Conservation (phyloP, 2,888 invertebrate genomes). For the Apotomis capreana region DNA sequence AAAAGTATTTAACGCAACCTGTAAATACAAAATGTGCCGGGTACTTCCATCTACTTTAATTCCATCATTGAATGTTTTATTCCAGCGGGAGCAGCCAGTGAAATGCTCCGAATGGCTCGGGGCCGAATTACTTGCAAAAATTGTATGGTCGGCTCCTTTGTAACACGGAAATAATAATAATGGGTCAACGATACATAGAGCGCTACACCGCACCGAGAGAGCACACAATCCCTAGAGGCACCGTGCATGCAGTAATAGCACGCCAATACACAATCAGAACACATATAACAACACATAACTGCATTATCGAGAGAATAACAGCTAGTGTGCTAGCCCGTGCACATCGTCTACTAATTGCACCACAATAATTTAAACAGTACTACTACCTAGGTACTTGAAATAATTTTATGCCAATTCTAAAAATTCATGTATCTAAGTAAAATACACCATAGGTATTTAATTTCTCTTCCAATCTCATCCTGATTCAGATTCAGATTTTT, state of each 20-base stretch:
- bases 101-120: constrained; percentile 72
- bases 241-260: background rate
- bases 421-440: too few species aligned
- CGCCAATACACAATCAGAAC: too few species aligned
- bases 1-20: background rate
- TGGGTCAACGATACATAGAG: constrained; percentile 62
- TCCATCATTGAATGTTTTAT: constrained; percentile 74
- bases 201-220: constrained; percentile 10
- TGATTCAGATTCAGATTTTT: too few species aligned
- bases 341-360: too few species aligned
- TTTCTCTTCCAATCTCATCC: too few species aligned
- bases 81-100: constrained; percentile 71
- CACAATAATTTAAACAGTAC: too few species aligned
- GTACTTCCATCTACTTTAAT: constrained; percentile 60
- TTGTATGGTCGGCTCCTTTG: constrained; percentile 64
- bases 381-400: too few species aligned
- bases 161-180: constrained; percentile 62
- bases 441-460: too few species aligned
- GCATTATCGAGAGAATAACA: background rate
- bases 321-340: too few species aligned
- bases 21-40: constrained; percentile 26
- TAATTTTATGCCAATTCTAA: too few species aligned
- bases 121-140: constrained; percentile 74
- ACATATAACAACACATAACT: background rate
- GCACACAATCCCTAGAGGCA: background rate